phyloP scores from a whole-genome alignment of 2,888 invertebrate species.

The Apoda limacodes region DNA sequence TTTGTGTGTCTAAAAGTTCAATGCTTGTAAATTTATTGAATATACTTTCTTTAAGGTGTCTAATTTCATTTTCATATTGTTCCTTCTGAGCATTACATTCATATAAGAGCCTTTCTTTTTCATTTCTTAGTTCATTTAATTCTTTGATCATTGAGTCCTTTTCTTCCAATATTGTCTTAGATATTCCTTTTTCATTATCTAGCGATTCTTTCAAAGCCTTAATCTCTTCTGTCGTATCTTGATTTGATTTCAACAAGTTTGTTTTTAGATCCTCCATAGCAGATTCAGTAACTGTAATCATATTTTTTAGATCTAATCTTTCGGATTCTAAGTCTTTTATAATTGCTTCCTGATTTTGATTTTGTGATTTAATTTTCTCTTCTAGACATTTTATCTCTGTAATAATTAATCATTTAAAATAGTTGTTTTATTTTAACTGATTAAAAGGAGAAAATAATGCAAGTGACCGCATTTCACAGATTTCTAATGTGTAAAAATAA shows the following conservation, averaged over 20 bases:
- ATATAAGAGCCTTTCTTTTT: slow-evolving; percentile 7
- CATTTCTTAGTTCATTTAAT: slow-evolving; percentile 11
- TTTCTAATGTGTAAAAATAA: too few relatives aligned
- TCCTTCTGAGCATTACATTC: slow-evolving; percentile 2
- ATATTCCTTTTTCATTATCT: slow-evolving; percentile 13
- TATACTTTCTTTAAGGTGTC: slow-evolving; percentile 12
- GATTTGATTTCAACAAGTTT: slow-evolving; percentile 25
- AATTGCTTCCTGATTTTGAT: slow-evolving; percentile 19
- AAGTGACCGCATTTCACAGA: too few relatives aligned
- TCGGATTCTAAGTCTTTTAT: slow-evolving; percentile 19
- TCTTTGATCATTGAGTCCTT: too few relatives aligned
- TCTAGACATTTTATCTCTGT: slow-evolving; percentile 27
- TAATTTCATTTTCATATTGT: slow-evolving; percentile 7
- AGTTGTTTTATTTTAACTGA: too few relatives aligned
- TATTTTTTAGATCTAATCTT: slow-evolving; percentile 26
- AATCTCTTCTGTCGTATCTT: slow-evolving; percentile 24
- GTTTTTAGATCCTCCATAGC: slow-evolving; percentile 18
- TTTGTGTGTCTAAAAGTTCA: too few relatives aligned
- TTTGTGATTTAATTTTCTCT: slow-evolving; percentile 24
- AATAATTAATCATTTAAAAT: too few relatives aligned
- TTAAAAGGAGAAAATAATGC: too few relatives aligned
- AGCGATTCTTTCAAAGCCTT: slow-evolving; percentile 19
- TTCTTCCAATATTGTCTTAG: too few relatives aligned
- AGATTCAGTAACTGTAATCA: slow-evolving; percentile 24
- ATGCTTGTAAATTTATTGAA: slow-evolving; percentile 19